phyloP scores from a whole-genome alignment of 2,797 vertebrate species.

The Peromyscus nudipes region DNA sequence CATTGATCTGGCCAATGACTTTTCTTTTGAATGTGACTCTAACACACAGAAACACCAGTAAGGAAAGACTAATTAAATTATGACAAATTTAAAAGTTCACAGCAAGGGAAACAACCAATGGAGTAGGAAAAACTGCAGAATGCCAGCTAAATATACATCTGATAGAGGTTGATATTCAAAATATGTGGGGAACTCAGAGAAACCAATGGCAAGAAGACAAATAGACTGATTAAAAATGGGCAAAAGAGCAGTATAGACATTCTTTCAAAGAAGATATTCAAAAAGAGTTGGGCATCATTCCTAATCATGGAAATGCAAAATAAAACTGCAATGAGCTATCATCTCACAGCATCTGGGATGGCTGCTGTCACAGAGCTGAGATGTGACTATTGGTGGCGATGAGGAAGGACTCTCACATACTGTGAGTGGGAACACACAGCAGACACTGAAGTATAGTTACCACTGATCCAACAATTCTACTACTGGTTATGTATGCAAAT shows the following conservation, averaged over 20 bases:
- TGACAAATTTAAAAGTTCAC: not conserved
- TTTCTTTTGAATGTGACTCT: not conserved
- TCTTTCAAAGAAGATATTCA: not conserved
- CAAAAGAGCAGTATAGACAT: not conserved
- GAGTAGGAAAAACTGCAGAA: not conserved
- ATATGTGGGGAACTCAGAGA: not conserved
- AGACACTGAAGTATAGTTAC: not conserved
- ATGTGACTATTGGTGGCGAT: not conserved
- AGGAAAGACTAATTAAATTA: not conserved
- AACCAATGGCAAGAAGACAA: not conserved
- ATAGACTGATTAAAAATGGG: not conserved
- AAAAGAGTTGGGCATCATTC: not conserved
- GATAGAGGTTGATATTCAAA: not conserved
- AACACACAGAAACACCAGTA: not conserved
- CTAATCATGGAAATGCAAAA: not conserved
- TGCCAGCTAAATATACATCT: not conserved
- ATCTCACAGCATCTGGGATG: not conserved
- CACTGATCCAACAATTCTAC: not conserved
- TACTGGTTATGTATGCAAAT: not conserved
- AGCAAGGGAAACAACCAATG: not conserved
- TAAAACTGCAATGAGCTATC: not conserved
- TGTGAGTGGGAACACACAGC: not conserved
- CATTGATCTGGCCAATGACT: not conserved
- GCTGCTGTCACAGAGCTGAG: not conserved
- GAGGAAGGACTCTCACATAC: no score